phyloP scores from a whole-genome alignment of 2,797 vertebrate species.

The Pteropus rufus region DNA sequence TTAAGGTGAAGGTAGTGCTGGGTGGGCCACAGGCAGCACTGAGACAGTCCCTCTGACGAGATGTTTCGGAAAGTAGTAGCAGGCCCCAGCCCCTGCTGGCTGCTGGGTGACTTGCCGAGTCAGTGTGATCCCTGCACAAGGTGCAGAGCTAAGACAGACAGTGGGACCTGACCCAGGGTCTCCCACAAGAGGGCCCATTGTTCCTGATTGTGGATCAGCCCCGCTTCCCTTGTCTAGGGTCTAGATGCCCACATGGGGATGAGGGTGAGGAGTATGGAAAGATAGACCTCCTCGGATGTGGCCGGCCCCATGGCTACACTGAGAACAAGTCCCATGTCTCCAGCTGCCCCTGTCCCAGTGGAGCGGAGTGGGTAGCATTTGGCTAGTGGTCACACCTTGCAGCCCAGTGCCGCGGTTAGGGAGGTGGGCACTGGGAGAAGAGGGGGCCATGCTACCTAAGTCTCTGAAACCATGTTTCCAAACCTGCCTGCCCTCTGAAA shows the following conservation, averaged over 20 bases:
- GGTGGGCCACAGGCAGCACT: not conserved
- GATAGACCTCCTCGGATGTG: accelerated
- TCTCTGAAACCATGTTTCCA: not conserved
- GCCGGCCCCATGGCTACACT: accelerated
- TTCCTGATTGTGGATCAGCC: not conserved
- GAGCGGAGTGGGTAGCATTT: not conserved
- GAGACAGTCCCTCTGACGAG: not conserved
- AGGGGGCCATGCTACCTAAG: not conserved
- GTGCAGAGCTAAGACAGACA: not conserved
- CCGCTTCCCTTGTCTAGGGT: not conserved
- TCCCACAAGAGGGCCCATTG: not conserved
- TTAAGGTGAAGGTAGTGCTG: not conserved
- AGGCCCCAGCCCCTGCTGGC: not conserved
- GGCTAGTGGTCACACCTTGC: not conserved
- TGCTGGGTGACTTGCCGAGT: accelerated
- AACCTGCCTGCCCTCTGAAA: not conserved
- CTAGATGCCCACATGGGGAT: accelerated
- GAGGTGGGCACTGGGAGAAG: not conserved
- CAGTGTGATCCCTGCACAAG: not conserved
- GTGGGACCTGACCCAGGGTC: too few species aligned
- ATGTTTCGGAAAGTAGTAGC: not conserved
- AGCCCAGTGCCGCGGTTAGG: not conserved
- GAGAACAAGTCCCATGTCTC: not conserved
- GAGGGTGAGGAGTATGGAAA: not conserved
- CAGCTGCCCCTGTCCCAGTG: accelerated